A percentile compares a stretch with the other conserved stretches of the same genome.
These are phyloP conservation scores for Harpagus bidentatus DNA, from an alignment of 2,113 vertebrate genomes.

Conservation along the genomic window DNA sequence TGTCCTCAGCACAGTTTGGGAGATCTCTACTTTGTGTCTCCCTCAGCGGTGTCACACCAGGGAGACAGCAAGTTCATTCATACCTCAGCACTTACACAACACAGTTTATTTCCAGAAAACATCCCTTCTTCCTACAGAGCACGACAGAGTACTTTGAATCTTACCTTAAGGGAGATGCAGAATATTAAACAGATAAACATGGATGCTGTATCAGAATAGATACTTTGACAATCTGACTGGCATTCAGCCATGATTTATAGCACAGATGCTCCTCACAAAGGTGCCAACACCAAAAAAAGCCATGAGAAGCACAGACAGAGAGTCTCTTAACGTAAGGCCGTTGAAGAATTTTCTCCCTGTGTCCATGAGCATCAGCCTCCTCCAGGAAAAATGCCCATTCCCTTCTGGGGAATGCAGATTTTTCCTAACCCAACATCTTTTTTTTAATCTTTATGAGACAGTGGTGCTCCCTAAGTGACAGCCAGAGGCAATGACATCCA, in stretches of 20 bases:
- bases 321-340: background rate
- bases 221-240: background rate
- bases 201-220: background rate
- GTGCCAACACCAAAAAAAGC: background rate
- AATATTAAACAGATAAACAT: background rate
- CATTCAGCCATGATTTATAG: background rate
- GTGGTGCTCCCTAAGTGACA: background rate
- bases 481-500: background rate
- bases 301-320: background rate
- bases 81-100: background rate
- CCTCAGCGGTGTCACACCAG: background rate
- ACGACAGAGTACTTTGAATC: background rate
- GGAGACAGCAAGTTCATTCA: conserved; percentile 18
- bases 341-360: background rate
- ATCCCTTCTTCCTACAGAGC: conserved; percentile 7
- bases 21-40: background rate
- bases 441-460: background rate
- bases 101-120: background rate
- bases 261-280: background rate
- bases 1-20: conserved; percentile 22
- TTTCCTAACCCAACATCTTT: background rate
- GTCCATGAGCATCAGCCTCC: background rate
- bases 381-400: background rate
- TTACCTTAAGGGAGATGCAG: background rate
- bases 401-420: background rate